Percentiles rank a stretch among this genome's conserved stretches.
phyloP scores from a whole-genome alignment of 2,797 vertebrate species.

The Micrastur ruficollis region DNA sequence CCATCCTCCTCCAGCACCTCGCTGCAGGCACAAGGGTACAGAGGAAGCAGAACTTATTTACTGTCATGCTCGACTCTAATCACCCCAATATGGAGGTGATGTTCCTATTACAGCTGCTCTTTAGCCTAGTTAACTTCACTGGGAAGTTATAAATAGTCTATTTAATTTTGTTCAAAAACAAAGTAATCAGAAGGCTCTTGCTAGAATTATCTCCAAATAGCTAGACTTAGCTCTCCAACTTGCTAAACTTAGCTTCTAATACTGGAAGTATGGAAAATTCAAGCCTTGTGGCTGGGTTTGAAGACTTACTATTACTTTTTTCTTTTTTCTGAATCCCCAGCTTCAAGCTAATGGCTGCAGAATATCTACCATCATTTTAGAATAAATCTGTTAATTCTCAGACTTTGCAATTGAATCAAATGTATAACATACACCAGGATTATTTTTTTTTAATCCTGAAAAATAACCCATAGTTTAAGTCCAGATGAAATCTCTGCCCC shows the following conservation, averaged over 20 bases:
- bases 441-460: not conserved
- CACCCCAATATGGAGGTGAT: not conserved
- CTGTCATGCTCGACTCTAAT: not conserved
- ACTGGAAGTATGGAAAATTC: not conserved
- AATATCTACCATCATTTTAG: not conserved
- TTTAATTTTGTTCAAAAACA: not conserved
- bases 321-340: not conserved
- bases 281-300: not conserved
- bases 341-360: not conserved
- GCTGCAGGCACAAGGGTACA: not conserved
- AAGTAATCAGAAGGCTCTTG: not conserved
- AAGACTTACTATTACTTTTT: not conserved
- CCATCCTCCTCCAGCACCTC: not conserved
- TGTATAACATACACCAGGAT: fast-evolving
- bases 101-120: not conserved
- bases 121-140: not conserved
- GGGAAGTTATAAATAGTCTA: not conserved
- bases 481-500: not conserved
- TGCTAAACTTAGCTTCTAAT: not conserved
- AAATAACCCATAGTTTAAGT: not conserved
- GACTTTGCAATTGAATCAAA: not conserved
- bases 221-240: not conserved
- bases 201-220: not conserved
- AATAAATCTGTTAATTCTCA: not conserved
- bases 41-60: not conserved